Percentiles rank a stretch among this genome's conserved stretches.
phyloP scores from a whole-genome alignment of 2,888 invertebrate genomes.

The Leptura quadrifasciata region DNA sequence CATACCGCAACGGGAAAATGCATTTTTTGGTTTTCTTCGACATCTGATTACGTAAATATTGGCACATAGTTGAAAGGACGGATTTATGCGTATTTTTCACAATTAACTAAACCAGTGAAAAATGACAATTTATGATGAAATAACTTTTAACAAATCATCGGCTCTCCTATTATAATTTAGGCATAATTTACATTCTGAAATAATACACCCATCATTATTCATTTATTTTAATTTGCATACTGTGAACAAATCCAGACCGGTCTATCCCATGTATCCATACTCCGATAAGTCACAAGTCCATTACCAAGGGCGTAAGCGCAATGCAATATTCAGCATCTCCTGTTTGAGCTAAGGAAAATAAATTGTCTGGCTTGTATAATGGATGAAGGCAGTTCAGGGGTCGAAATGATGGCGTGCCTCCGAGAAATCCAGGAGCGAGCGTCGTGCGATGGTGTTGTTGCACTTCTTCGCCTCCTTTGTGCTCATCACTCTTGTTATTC shows the following conservation, averaged over 20 bases:
- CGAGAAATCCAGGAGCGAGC: conserved; percentile 61
- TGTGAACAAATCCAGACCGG: not conserved
- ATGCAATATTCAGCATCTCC: conserved; percentile 69
- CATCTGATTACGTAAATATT: too few relatives aligned
- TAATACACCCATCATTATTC: too few relatives aligned
- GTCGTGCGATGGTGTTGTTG: conserved; percentile 8
- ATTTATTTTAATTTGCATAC: not conserved
- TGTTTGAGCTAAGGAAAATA: conserved; percentile 71
- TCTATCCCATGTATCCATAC: not conserved
- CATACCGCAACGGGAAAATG: too few relatives aligned
- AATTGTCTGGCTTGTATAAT: conserved; percentile 70
- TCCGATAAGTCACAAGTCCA: conserved; percentile 9
- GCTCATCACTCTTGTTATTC: conserved; percentile 12
- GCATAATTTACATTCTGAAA: too few relatives aligned
- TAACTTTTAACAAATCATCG: too few relatives aligned
- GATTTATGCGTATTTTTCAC: too few relatives aligned
- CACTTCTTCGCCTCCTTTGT: not conserved
- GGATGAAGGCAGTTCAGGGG: conserved; percentile 68
- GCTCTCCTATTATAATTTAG: too few relatives aligned
- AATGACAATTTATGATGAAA: too few relatives aligned
- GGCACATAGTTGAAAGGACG: too few relatives aligned
- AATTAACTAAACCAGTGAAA: too few relatives aligned
- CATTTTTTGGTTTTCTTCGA: too few relatives aligned
- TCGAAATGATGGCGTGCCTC: conserved; percentile 67
- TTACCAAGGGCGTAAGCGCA: conserved; percentile 53